These are phyloP conservation scores for Apocrypta bakeri DNA, from an alignment of 1,140 invertebrate genomes.

Conservation along the genomic window DNA sequence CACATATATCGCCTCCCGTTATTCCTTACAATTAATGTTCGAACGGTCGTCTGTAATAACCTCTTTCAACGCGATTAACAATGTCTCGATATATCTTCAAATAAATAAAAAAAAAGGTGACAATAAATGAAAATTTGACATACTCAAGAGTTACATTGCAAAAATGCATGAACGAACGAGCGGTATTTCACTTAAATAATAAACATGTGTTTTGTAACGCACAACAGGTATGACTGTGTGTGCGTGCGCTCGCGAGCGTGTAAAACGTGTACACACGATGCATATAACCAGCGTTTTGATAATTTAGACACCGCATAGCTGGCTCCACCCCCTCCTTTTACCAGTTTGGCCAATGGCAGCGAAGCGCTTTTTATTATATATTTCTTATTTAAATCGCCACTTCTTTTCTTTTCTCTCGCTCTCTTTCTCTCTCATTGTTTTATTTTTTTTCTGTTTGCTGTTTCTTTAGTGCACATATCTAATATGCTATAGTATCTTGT, in stretches of 20 bases:
- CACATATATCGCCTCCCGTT: slow-evolving; percentile 40
- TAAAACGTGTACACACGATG: slow-evolving; percentile 24
- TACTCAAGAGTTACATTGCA: not conserved
- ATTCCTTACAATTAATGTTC: slow-evolving; percentile 42
- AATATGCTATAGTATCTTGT: slow-evolving; percentile 46
- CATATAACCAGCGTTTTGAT: slow-evolving; percentile 62
- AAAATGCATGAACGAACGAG: slow-evolving; percentile 64
- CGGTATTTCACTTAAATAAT: slow-evolving; percentile 49
- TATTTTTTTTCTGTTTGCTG: slow-evolving; percentile 11
- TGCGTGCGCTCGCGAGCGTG: not conserved
- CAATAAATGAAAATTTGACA: slow-evolving; percentile 23
- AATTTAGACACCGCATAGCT: slow-evolving; percentile 71
- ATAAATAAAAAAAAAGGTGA: slow-evolving; percentile 14
- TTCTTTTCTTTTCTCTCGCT: slow-evolving; percentile 26
- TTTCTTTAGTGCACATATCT: not conserved
- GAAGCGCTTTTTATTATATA: slow-evolving; percentile 63
- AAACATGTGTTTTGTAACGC: slow-evolving; percentile 46
- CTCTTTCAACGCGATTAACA: slow-evolving; percentile 22
- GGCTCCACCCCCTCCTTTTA: slow-evolving; percentile 75
- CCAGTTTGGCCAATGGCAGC: slow-evolving; percentile 71
- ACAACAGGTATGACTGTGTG: slow-evolving; percentile 19
- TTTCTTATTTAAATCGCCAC: not conserved
- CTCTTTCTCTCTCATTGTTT: slow-evolving; percentile 16
- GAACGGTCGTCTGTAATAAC: slow-evolving; percentile 9
- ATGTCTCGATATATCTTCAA: too few relatives aligned